Evolutionary conservation across 2,888 invertebrate genomes (phyloP), one percentile per base, ranked within the genome.

Genomic region (Drosophila yooni): DNA sequence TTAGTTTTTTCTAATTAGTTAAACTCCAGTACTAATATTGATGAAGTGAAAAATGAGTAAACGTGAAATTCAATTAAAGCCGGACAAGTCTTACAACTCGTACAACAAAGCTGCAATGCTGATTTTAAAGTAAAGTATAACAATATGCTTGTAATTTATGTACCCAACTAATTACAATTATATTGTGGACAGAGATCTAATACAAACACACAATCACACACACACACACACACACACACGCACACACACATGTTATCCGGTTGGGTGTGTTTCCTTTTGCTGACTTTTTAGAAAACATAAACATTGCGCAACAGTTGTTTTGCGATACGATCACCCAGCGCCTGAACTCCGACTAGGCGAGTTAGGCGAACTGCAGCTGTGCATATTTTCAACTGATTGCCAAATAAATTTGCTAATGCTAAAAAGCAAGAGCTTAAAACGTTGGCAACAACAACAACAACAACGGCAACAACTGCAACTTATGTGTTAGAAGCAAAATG

Each of bases 311-410:
- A 76, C 61, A 73, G 75, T 72, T 79, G 68, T 50, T 53, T 29
- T 34, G 76, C 66, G 88, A 84, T 84, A 83, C 85, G 82, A 88
- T 84, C 84, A 58, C 81, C 73, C 67, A 34, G 46, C 52, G 52
- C 33, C 63, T 51, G 51, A 59, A 18, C 60, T 65, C 34, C 56
- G 38, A 67, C 62, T 40, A 38, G 43, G 46, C 25, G 46, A 46
- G 15, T 50, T 46, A 13, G 48, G 34, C 33, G 31, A 65, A 43
- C 81, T 85, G 88, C 88, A 89, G 87, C 87, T 88, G 87, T 76
- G 85, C 83, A 81, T 79, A 83, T 84, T 81, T 84, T 66, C 71
- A 69, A 72, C 70, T 80, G 86, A 86, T 83, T 88, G 81, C 76
- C 87, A 83, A 83, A 86, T 83, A 85, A 83, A 88, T 81, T 73